Evolutionary conservation across 1,140 invertebrate species (phyloP).

Genomic region (Drosophila eugracilis): DNA sequence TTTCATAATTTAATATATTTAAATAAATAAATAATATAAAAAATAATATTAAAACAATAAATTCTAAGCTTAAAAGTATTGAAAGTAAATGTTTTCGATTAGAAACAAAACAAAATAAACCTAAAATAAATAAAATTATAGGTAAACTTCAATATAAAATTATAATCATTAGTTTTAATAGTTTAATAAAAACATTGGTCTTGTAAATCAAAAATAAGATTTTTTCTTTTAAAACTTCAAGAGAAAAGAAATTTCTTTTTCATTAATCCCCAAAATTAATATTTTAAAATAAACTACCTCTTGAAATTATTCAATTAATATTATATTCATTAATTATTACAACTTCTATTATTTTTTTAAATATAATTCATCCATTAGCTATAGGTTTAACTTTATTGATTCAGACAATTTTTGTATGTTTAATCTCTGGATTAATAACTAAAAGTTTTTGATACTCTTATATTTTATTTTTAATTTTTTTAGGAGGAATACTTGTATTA

Average conservation of each 20-base stretch:
- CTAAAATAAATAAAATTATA: constrained; percentile 83
- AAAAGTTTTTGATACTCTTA: constrained; percentile 58
- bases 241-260: constrained; percentile 86
- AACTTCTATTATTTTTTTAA: constrained; percentile 74
- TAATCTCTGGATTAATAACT: constrained; percentile 48
- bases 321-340: constrained; percentile 72
- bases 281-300: constrained; percentile 86
- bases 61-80: constrained; percentile 9
- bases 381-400: constrained; percentile 85
- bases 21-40: constrained; percentile 11
- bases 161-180: constrained; percentile 86
- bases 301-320: constrained; percentile 85
- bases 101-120: constrained; percentile 83
- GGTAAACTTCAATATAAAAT: constrained; percentile 79
- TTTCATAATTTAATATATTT: constrained; percentile 9
- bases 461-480: constrained; percentile 57
- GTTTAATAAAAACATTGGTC: constrained; percentile 87
- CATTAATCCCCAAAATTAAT: constrained; percentile 87
- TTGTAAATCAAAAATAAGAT: constrained; percentile 87
- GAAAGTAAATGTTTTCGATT: constrained; percentile 8
- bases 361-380: constrained; percentile 85
- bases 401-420: constrained; percentile 85
- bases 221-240: constrained; percentile 86
- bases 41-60: constrained; percentile 8
- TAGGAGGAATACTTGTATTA: constrained; percentile 42